Evolutionary conservation across 2,888 invertebrate species (phyloP).

Genomic region (Caenorhabditis zanzibari): DNA sequence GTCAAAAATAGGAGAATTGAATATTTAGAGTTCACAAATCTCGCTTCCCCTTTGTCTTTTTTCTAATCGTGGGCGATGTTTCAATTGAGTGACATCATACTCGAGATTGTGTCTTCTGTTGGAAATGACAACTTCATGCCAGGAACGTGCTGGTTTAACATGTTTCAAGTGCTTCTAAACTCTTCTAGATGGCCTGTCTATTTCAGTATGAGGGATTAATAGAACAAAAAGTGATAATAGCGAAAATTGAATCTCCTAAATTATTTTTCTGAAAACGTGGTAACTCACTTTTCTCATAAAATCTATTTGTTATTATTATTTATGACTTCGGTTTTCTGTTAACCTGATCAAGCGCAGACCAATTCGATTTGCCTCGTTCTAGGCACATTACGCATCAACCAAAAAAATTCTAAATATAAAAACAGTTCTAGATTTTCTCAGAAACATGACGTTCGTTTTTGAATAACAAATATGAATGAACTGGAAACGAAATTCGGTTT

Average conservation of each 20-base stretch:
- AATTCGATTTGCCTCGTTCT: neutral
- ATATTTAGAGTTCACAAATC: slow-evolving; percentile 61
- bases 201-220: neutral
- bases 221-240: neutral
- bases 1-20: slow-evolving; percentile 48
- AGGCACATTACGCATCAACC: neutral
- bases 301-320: neutral
- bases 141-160: slow-evolving; percentile 10
- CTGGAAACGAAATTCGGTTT: neutral
- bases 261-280: neutral
- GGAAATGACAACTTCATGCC: slow-evolving; percentile 34
- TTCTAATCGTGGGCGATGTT: slow-evolving; percentile 55
- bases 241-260: neutral
- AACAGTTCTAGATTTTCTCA: neutral
- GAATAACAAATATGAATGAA: neutral
- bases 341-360: neutral
- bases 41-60: slow-evolving; percentile 27
- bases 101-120: slow-evolving; percentile 19
- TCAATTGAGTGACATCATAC: slow-evolving; percentile 55
- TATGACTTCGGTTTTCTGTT: neutral
- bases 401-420: neutral
- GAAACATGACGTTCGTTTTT: slow-evolving; percentile 11
- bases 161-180: neutral
- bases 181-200: neutral
- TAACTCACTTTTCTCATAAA: neutral